Percentiles rank a stretch among this genome's conserved stretches.
Evolutionary conservation across 2,888 invertebrate species (phyloP).

Genomic region (Pycnomerus fuliginosus): DNA sequence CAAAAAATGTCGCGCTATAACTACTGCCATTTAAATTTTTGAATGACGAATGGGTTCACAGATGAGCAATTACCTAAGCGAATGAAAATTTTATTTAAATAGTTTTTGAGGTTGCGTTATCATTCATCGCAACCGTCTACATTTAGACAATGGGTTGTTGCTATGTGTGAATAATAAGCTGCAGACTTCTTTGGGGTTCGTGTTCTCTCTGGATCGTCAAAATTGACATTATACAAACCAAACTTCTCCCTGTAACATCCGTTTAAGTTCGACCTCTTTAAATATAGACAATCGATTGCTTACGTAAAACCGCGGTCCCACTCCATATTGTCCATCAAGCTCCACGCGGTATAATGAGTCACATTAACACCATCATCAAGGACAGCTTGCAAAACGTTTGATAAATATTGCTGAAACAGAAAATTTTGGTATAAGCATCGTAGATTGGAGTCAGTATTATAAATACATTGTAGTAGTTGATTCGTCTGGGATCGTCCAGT

Average conservation of each 20-base stretch:
- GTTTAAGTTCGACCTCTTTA: slow-evolving; percentile 1
- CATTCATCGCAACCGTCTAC: slow-evolving; percentile 4
- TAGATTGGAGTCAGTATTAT: not conserved
- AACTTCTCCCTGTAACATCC: slow-evolving; percentile 59
- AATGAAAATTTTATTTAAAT: no score
- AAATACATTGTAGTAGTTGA: slow-evolving; percentile 45
- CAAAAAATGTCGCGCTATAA: no score
- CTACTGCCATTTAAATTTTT: no score
- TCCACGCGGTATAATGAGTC: slow-evolving; percentile 70
- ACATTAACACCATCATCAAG: slow-evolving; percentile 56
- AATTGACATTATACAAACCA: slow-evolving; percentile 67
- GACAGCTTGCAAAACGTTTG: slow-evolving; percentile 25
- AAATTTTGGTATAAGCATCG: not conserved
- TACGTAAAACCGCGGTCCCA: slow-evolving; percentile 68
- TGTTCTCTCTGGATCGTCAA: slow-evolving; percentile 3
- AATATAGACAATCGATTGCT: slow-evolving; percentile 1
- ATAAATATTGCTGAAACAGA: slow-evolving; percentile 21
- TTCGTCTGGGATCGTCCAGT: slow-evolving; percentile 54
- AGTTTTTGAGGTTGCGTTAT: not conserved
- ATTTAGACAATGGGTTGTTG: slow-evolving; percentile 5
- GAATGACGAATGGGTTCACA: no score
- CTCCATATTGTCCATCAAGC: slow-evolving; percentile 74
- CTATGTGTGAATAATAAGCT: slow-evolving; percentile 37
- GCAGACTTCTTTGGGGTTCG: slow-evolving; percentile 63
- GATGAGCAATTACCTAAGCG: no score